Evolutionary conservation across 2,888 invertebrate species (phyloP).

Genomic region (Athrips mouffetella): DNA sequence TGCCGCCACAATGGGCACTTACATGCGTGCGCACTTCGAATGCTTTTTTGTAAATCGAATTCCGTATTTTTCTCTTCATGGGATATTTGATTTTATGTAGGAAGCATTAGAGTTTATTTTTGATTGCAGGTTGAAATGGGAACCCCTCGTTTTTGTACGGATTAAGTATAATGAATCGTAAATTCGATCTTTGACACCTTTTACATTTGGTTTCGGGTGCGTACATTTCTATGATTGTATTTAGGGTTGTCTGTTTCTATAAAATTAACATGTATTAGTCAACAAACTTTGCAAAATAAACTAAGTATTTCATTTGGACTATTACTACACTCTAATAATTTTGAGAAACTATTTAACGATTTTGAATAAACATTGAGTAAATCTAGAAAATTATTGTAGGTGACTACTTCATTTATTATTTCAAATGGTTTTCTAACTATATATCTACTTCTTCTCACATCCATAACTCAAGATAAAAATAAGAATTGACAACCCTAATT

Average conservation of each 20-base stretch:
- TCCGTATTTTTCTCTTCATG: conserved; percentile 17
- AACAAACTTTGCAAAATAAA: background rate
- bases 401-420: too few relatives aligned
- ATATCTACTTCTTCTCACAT: too few relatives aligned
- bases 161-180: conserved; percentile 78
- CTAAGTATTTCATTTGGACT: too few relatives aligned
- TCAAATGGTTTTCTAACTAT: too few relatives aligned
- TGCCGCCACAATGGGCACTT: conserved; percentile 74
- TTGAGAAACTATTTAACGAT: too few relatives aligned
- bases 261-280: background rate
- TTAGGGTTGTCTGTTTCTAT: conserved; percentile 25
- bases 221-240: conserved; percentile 63
- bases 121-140: background rate
- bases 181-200: conserved; percentile 79
- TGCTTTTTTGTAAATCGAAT: conserved; percentile 62
- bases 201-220: conserved; percentile 71
- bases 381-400: too few relatives aligned
- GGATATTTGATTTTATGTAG: conserved; percentile 10
- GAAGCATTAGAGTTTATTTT: conserved; percentile 26
- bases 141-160: conserved; percentile 63
- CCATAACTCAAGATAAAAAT: too few relatives aligned
- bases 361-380: too few relatives aligned
- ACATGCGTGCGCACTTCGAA: conserved; percentile 63
- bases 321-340: too few relatives aligned
- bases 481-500: conserved; percentile 10